Base-by-base conservation (phyloP, 2,797 vertebrate genomes). In the Melopsittacus undulatus region DNA sequence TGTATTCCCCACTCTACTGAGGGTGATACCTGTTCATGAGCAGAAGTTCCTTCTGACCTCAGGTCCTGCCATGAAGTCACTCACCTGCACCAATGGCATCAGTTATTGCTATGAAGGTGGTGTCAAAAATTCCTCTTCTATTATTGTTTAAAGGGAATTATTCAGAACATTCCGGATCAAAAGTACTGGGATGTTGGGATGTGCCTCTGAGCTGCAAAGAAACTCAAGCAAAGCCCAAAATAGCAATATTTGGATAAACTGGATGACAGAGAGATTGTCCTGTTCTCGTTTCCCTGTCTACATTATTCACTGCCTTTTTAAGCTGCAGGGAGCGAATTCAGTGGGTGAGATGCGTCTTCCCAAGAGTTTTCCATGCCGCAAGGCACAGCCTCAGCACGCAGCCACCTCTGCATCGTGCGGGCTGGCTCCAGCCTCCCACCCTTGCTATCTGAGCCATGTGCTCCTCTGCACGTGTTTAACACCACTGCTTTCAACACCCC, bases 221-320 rank as follows among this genome's bases (percentile, higher is more conserved):
- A 95, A 95, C 72, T 94, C 49, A 13, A 96, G 92, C 95, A 94
- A 73, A 96, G 90, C 83, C 85, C 40, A 96, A 96, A 96, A 96
- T 95, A 97, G 94, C 90, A 95, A 69, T 95, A 93, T 95, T 95
- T 96, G 96, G 95, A 85, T 89, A 95, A 96, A 77, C 86, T 92
- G 94, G 88, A 72, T 90, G 94, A 51, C 86, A 96, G 93, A 81
- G 95, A 89, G 87, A 6, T 77, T 90, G 69, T 83, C 95, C 95
- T 94, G 89, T 38, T 74, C 88, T 97, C 59, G 0, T 94, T 94
- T 92, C 86, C 74, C 83, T 64, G 12, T 56, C 83, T 73, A 1
- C 76, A 51, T 90, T 92, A 83, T 90, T 93, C 81, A 70, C 68
- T 68, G 86, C 61, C 40, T 74, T 88, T 95, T 95, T 94, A 82